Conservation (phyloP, 2,888 invertebrate genomes). For the Criorhina ranunculi region DNA sequence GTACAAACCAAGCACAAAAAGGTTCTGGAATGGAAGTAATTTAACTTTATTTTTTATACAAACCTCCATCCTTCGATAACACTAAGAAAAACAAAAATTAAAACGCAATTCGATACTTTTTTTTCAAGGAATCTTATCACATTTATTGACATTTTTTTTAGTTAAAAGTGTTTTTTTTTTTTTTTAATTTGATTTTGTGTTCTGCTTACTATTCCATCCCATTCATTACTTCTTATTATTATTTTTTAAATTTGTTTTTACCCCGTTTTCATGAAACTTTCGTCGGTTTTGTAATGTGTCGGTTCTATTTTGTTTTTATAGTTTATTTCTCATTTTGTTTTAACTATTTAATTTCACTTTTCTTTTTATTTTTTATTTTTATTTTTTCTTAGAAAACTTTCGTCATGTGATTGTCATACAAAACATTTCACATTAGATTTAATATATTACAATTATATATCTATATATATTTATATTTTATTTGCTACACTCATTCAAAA, state of each 20-base stretch:
- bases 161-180: slow-evolving; percentile 68
- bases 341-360: slow-evolving; percentile 54
- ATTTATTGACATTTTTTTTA: slow-evolving; percentile 83
- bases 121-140: slow-evolving; percentile 83
- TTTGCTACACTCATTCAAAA: slow-evolving; percentile 73
- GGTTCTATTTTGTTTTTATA: slow-evolving; percentile 51
- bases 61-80: too few relatives aligned
- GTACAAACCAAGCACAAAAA: too few relatives aligned
- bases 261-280: slow-evolving; percentile 76
- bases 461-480: slow-evolving; percentile 64
- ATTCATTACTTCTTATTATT: slow-evolving; percentile 73
- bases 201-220: slow-evolving; percentile 62
- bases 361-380: slow-evolving; percentile 52
- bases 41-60: too few relatives aligned
- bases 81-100: slow-evolving; percentile 1
- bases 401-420: slow-evolving; percentile 85
- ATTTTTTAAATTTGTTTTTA: slow-evolving; percentile 71
- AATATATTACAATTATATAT: slow-evolving; percentile 82
- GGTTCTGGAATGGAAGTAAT: too few relatives aligned
- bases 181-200: slow-evolving; percentile 69
- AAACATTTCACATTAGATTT: slow-evolving; percentile 85
- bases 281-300: slow-evolving; percentile 58
- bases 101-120: slow-evolving; percentile 68
- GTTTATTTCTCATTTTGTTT: slow-evolving; percentile 52
- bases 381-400: slow-evolving; percentile 77